A percentile compares a stretch with the other conserved stretches of the same genome.
Conservation (phyloP, 1,140 invertebrate genomes). For the Cotesia glomerata region DNA sequence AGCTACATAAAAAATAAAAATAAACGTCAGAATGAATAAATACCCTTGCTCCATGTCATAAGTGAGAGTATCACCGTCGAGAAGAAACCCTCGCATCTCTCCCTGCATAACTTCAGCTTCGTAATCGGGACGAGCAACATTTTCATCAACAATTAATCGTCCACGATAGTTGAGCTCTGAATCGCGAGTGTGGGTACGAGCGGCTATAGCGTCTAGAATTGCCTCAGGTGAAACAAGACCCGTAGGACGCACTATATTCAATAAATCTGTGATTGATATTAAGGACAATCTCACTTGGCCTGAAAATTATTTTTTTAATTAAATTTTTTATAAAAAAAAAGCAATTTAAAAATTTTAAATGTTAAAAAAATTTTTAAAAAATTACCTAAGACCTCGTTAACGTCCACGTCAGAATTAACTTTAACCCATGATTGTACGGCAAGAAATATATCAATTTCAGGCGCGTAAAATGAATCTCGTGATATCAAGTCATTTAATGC, state of each 20-base stretch:
- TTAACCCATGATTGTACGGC: conserved; percentile 87
- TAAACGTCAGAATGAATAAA: not conserved
- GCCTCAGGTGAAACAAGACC: conserved; percentile 85
- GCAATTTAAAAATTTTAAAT: no score
- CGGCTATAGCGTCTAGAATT: conserved; percentile 92
- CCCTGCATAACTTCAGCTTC: conserved; percentile 85
- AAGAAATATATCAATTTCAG: conserved; percentile 94
- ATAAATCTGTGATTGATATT: conserved; percentile 85
- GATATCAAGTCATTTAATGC: conserved; percentile 84
- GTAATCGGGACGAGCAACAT: conserved; percentile 81
- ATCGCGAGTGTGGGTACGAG: conserved; percentile 77
- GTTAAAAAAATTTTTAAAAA: not conserved
- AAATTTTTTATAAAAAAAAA: not conserved
- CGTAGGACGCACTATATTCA: conserved; percentile 86
- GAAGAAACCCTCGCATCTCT: conserved; percentile 83
- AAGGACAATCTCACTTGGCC: conserved; percentile 81
- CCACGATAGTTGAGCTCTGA: conserved; percentile 84
- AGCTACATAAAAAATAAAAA: not conserved
- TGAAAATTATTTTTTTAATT: conserved; percentile 28
- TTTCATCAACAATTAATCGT: conserved; percentile 83
- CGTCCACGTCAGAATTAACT: conserved; percentile 73
- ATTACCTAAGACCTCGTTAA: conserved; percentile 57
- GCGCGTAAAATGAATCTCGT: conserved; percentile 93
- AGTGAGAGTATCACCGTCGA: conserved; percentile 85
- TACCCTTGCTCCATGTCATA: conserved; percentile 89